A percentile compares a stretch with the other conserved stretches of the same genome.
Conservation (phyloP, 2,888 invertebrate species). For the Darwinula stevensoni region DNA sequence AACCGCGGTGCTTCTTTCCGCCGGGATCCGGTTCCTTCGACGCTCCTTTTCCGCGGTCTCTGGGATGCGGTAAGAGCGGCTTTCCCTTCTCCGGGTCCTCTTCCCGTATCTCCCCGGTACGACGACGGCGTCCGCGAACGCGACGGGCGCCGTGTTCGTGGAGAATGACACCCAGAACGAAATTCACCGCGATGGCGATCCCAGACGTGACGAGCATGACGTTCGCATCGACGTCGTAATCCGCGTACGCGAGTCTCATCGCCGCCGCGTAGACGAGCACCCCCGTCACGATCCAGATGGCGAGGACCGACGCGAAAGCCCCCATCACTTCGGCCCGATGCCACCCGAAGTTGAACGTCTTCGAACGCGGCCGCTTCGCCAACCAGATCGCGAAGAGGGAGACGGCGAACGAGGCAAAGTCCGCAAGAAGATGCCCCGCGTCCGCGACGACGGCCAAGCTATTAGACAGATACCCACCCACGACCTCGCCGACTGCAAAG, state of each 20-base stretch:
- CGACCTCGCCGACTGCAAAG: slow-evolving; percentile 37
- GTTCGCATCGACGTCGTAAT: slow-evolving; percentile 35
- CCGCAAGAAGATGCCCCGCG: slow-evolving; percentile 46
- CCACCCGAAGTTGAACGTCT: slow-evolving; percentile 39
- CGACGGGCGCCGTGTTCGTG: slow-evolving; percentile 17
- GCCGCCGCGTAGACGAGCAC: slow-evolving; percentile 36
- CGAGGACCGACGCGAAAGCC: slow-evolving; percentile 31
- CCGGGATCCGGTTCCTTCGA: too few relatives aligned
- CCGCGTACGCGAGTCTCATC: slow-evolving; percentile 27
- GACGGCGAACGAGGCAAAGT: slow-evolving; percentile 41
- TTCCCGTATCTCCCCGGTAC: too few relatives aligned
- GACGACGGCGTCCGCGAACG: too few relatives aligned
- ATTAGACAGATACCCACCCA: slow-evolving; percentile 41
- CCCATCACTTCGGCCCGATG: slow-evolving; percentile 38
- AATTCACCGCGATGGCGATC: slow-evolving; percentile 15
- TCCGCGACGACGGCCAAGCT: slow-evolving; percentile 49
- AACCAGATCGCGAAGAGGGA: slow-evolving; percentile 40
- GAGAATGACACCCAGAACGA: slow-evolving; percentile 38
- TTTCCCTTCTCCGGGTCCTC: too few relatives aligned
- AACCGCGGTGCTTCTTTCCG: too few relatives aligned
- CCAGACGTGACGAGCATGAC: slow-evolving; percentile 29
- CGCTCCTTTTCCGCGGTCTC: too few relatives aligned
- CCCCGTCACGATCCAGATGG: slow-evolving; percentile 41
- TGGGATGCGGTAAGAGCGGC: too few relatives aligned
- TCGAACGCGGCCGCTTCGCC: slow-evolving; percentile 30